phyloP scores from a whole-genome alignment of 2,888 invertebrate species.

The Xestia ashworthii region DNA sequence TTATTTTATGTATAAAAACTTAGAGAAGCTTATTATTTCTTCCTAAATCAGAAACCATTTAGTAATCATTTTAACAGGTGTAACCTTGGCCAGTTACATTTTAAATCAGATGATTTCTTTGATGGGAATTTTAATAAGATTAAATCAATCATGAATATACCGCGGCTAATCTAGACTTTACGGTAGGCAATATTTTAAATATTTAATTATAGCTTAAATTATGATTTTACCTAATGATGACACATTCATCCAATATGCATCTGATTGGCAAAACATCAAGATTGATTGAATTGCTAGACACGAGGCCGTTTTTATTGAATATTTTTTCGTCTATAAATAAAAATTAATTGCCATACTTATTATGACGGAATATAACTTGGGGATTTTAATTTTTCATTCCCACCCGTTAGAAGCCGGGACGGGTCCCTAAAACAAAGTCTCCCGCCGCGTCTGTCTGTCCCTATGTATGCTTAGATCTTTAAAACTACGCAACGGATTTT shows the following conservation, averaged over 20 bases:
- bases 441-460: too few relatives aligned
- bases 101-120: background rate
- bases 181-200: background rate
- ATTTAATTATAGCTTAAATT: background rate
- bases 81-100: background rate
- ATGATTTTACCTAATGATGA: background rate
- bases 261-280: background rate
- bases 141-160: slow-evolving; percentile 7
- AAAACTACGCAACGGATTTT: too few relatives aligned
- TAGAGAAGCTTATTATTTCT: background rate
- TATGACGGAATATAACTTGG: too few relatives aligned
- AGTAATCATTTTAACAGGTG: background rate
- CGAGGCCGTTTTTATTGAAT: background rate
- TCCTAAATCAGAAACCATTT: background rate
- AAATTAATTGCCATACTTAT: too few relatives aligned
- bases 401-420: too few relatives aligned
- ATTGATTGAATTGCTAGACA: background rate
- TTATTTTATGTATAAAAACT: background rate
- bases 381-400: too few relatives aligned
- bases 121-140: slow-evolving; percentile 5
- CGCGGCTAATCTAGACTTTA: background rate
- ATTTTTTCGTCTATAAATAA: too few relatives aligned
- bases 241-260: background rate
- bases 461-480: too few relatives aligned
- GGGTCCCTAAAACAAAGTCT: too few relatives aligned